Evolutionary conservation across 1,140 invertebrate species (phyloP).

Genomic region (Argopecten irradians): DNA sequence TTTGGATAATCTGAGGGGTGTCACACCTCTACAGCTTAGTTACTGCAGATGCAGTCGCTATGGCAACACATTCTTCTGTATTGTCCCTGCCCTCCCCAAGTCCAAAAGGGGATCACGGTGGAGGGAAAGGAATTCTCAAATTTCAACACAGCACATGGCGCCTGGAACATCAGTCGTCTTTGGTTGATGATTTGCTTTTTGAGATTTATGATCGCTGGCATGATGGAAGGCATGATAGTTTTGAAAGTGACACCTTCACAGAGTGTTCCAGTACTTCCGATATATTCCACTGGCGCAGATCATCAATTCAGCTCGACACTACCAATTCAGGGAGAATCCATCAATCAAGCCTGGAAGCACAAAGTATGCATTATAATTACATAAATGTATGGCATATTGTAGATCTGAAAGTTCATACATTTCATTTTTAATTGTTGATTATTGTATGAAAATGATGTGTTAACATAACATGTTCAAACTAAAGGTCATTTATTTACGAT

Average conservation of each 20-base stretch:
- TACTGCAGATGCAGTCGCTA: not conserved
- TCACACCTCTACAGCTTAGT: not conserved
- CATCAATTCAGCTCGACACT: constrained; percentile 57
- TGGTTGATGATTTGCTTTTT: constrained; percentile 75
- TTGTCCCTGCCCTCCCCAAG: not conserved
- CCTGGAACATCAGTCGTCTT: constrained; percentile 64
- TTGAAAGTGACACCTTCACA: constrained; percentile 76
- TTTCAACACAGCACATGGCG: not conserved
- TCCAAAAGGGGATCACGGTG: not conserved
- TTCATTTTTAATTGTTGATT: not conserved
- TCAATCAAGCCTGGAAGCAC: constrained; percentile 65
- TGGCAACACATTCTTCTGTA: constrained; percentile 14
- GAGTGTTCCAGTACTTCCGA: constrained; percentile 76
- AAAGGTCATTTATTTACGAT: no score
- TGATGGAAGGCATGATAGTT: constrained; percentile 71
- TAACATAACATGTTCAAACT: no score
- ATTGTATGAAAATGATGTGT: no score
- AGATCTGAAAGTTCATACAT: not conserved
- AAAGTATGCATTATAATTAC: constrained; percentile 60
- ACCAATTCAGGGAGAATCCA: constrained; percentile 62
- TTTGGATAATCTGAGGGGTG: not conserved
- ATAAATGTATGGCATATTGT: not conserved
- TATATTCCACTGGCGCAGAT: constrained; percentile 64
- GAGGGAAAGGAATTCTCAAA: not conserved
- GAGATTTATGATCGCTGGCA: constrained; percentile 77